Evolutionary conservation across 53 echinoderm and acorn worm genomes (phyloP), one percentile per base, ranked within the genome.

Genomic region (Apostichopus leukothele): DNA sequence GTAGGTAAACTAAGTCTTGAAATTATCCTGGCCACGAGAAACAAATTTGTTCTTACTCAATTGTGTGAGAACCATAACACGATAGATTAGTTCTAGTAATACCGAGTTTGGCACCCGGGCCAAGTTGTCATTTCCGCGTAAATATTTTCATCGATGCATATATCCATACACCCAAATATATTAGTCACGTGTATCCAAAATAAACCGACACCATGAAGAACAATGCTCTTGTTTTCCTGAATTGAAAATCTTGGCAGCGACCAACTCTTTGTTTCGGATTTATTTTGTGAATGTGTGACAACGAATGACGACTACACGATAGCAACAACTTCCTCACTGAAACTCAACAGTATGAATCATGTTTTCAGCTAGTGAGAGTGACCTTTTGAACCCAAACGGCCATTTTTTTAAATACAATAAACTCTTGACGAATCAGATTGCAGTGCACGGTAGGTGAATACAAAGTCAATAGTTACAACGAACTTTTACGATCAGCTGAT

Each of bases 351-450:
- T 57, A 5, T 57, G 57, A 9, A 57, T 19, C 19, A 16, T 68
- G 19, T 68, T 68, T 68, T 68, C 71, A n/a, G 1, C 76, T 3
- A 76, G 27, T 81, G 60, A 22, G 13, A 4, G 6, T 81, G 81
- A 81, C 81, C 81, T 81, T 57, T 21, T 81, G 81, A 54, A 60
- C 81, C 9, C 25, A 39, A 23, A 6, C 71, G 57, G 57, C 57
- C 77, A 50, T 52, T 51, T 19, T 54, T 81, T 55, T 54, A 81
- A 81, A 81, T 55, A 81, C 81, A 81, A 81, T 81, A 81, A 81
- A 81, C 81, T 81, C 81, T 81, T 81, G 81, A 20, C 81, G 81
- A 81, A 81, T 81, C 81, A 81, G 55, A 81, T 55, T 18, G 59
- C 81, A 81, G 55, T 9, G 18, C 8, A 5, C 71, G 23, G 77